Evolutionary conservation across 2,113 vertebrate species (phyloP), one percentile per base, ranked within the genome.

Genomic region (Chaetops frenatus): DNA sequence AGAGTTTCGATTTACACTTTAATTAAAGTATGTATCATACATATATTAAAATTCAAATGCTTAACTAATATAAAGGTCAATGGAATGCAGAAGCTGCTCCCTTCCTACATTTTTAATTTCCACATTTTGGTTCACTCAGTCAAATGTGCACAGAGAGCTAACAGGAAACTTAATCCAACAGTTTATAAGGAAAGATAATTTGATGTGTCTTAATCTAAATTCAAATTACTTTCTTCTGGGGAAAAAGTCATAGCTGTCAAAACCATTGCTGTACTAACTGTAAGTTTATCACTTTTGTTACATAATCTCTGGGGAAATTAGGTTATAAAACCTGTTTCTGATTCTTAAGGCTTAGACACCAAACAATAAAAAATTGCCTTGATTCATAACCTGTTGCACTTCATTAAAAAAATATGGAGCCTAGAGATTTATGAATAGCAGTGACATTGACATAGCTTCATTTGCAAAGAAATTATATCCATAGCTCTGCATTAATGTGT

Each of bases 41-140:
- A 25, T 85, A 72, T 18, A 91, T 91, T 89, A 89, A 69, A 91
- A 94, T 91, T 91, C 70, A 35, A 92, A 91, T 61, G 57, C 70
- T 95, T 89, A 57, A 61, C 83, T 94, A 91, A 92, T 85, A 48
- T 62, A 95, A 95, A 96, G 87, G 93, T 96, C 89, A 96, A 82
- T 66, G 66, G 70, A 76, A 96, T 66, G 58, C 74, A 62, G 45
- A 47, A 70, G 23, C 35, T 85, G 27, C 74, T 79, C 29, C 77
- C 50, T 92, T 85, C 84, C 85, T 94, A 40, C 54, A 18, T 90
- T 82, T 95, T 88, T 91, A 70, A 90, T 95, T 92, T 70, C 78
- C 35, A 57, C 47, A 28, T 77, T 95, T 92, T 94, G 35, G 58
- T 77, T 93, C 47, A 2, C 62, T 69, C 57, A 31, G 74, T 61